Evolutionary conservation across 2,888 invertebrate genomes (phyloP).

Genomic region (Cremastinae sp.): DNA sequence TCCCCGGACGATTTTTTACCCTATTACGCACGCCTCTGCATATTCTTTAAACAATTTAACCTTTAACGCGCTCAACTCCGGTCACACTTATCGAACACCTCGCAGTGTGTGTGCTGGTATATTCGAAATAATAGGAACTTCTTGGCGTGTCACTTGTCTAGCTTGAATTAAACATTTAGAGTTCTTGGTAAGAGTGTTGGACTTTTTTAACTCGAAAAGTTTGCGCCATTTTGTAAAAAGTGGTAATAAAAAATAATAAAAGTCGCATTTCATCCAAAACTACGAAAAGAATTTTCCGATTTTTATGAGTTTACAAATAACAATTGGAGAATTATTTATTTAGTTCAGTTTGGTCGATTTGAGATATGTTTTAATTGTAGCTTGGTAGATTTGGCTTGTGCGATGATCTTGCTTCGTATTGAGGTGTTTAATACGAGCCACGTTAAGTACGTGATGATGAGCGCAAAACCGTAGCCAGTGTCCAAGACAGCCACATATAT

Average conservation of each 20-base stretch:
- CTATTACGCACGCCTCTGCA: background rate
- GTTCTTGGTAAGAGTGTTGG: too few relatives aligned
- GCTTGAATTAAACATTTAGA: too few relatives aligned
- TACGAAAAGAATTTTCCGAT: too few relatives aligned
- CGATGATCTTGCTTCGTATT: slow-evolving; percentile 24
- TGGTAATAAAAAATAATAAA: too few relatives aligned
- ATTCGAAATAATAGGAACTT: too few relatives aligned
- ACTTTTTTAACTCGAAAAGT: too few relatives aligned
- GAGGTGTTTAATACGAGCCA: slow-evolving; percentile 11
- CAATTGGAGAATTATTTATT: too few relatives aligned
- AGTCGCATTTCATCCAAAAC: too few relatives aligned
- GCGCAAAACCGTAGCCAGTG: slow-evolving; percentile 20
- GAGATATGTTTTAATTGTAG: background rate
- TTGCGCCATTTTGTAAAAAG: too few relatives aligned
- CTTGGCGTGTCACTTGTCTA: too few relatives aligned
- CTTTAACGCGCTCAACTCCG: slow-evolving; percentile 29
- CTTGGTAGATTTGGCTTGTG: slow-evolving; percentile 23
- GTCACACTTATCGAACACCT: slow-evolving; percentile 7
- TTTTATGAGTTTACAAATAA: too few relatives aligned
- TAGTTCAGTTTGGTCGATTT: too few relatives aligned
- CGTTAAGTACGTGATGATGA: slow-evolving; percentile 54
- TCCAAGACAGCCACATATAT: slow-evolving; percentile 13
- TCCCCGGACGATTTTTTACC: background rate
- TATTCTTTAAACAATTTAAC: slow-evolving; percentile 42
- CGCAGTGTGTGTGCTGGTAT: background rate